Percentiles rank a stretch among this genome's conserved stretches.
Evolutionary conservation across 2,888 invertebrate genomes (phyloP).

Genomic region (Hirtodrosophila trivittata): DNA sequence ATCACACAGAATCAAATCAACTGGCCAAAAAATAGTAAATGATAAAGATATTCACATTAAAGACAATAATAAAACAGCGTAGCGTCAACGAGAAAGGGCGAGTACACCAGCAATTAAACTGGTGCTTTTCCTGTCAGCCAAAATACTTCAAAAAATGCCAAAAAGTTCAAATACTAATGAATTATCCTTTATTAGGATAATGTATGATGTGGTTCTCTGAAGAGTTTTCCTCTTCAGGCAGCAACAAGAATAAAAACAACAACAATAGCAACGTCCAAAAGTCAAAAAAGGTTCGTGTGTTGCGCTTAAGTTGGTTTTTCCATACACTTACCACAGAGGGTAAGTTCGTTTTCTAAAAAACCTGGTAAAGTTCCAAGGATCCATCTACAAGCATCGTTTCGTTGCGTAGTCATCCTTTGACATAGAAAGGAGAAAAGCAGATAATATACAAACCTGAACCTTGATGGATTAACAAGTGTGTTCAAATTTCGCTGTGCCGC

Average conservation of each 20-base stretch:
- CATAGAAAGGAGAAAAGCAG: too few species aligned
- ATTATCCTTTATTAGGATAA: conserved; percentile 83
- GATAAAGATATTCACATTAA: background rate
- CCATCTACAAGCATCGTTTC: too few species aligned
- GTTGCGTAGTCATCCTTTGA: too few species aligned
- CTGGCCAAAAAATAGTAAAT: background rate
- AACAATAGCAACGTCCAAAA: conserved; percentile 46
- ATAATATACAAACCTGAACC: too few species aligned
- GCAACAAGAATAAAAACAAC: conserved; percentile 16
- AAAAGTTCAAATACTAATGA: conserved; percentile 83
- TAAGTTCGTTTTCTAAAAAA: too few species aligned
- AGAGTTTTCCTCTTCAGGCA: conserved; percentile 64
- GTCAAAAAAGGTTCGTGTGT: conserved; percentile 68
- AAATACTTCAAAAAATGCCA: conserved; percentile 79
- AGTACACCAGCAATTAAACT: conserved; percentile 75
- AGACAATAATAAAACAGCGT: background rate
- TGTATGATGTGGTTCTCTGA: conserved; percentile 82
- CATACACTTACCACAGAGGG: conserved; percentile 20
- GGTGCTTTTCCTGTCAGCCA: conserved; percentile 59
- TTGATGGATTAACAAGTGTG: conserved; percentile 26
- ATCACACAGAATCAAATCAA: too few species aligned
- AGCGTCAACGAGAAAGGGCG: too few species aligned
- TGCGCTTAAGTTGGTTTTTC: conserved; percentile 41
- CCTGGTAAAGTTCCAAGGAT: too few species aligned
- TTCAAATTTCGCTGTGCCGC: conserved; percentile 33